Evolutionary conservation across 2,888 invertebrate species (phyloP).

Genomic region (Tenodera sinensis): DNA sequence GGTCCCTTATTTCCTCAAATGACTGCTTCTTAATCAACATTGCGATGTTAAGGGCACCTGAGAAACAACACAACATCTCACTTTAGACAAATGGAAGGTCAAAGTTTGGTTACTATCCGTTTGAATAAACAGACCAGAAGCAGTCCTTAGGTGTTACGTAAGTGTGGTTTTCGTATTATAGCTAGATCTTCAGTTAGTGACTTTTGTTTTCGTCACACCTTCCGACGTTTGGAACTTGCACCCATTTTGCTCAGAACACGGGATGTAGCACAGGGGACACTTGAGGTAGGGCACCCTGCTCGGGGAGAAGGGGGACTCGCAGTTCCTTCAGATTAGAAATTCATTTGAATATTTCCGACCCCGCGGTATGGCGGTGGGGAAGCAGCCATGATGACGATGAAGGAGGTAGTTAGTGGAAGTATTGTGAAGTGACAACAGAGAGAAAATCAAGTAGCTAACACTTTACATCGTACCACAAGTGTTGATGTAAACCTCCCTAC

Average conservation of each 20-base stretch:
- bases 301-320: conserved; percentile 14
- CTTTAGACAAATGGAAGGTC: too few species aligned
- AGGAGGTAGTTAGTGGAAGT: conserved; percentile 24
- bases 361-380: conserved; percentile 33
- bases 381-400: neutral
- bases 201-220: neutral
- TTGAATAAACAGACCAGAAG: too few species aligned
- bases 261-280: neutral
- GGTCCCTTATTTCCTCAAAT: too few species aligned
- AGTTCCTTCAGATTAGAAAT: conserved; percentile 47
- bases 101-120: too few species aligned
- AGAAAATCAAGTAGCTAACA: conserved; percentile 25
- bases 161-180: too few species aligned
- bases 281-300: neutral
- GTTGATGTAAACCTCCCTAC: neutral
- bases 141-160: too few species aligned
- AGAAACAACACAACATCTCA: too few species aligned
- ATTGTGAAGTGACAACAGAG: conserved; percentile 25
- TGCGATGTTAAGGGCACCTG: too few species aligned
- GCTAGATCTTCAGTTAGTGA: too few species aligned
- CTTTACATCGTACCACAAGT: conserved; percentile 5
- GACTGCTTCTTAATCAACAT: too few species aligned
- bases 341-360: conserved; percentile 51
- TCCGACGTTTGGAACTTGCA: neutral
- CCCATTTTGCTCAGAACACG: neutral